phyloP scores from a whole-genome alignment of 2,797 vertebrate species.

The Microchirus variegatus region DNA sequence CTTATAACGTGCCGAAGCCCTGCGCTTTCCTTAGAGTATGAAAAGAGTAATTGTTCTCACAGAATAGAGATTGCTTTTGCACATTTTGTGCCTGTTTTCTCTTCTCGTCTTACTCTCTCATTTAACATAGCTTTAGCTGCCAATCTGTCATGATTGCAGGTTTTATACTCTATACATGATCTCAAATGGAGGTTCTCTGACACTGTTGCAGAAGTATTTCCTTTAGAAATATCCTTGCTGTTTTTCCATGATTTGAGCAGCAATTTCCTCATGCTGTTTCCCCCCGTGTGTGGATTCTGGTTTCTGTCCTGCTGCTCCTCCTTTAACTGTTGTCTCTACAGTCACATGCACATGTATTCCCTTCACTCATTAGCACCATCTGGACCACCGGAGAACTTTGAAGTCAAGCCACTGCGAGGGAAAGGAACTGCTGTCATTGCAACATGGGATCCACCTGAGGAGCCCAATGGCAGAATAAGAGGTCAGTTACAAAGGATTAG shows the following conservation, averaged over 20 bases:
- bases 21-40: not conserved
- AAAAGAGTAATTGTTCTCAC: conserved; percentile 16
- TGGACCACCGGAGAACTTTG: conserved; percentile 93
- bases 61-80: conserved; percentile 26
- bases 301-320: conserved; percentile 34
- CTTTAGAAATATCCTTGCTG: conserved; percentile 24
- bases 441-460: conserved; percentile 92
- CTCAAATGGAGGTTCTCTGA: conserved; percentile 48
- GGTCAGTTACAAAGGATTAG: conserved; percentile 76
- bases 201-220: conserved; percentile 52
- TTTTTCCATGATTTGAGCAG: conserved; percentile 50
- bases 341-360: conserved; percentile 33
- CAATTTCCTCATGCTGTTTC: conserved; percentile 42
- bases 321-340: conserved; percentile 37
- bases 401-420: conserved; percentile 90
- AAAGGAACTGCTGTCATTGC: conserved; percentile 90
- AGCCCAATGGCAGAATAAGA: conserved; percentile 93
- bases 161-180: conserved; percentile 54
- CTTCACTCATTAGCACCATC: conserved; percentile 85
- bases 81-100: conserved; percentile 26
- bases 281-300: conserved; percentile 29
- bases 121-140: conserved; percentile 52
- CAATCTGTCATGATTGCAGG: conserved; percentile 38
- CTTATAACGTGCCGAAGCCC: too few relatives aligned
- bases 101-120: conserved; percentile 11